Evolutionary conservation across 1,140 invertebrate genomes (phyloP).

Genomic region (Drosophila tropicalis): DNA sequence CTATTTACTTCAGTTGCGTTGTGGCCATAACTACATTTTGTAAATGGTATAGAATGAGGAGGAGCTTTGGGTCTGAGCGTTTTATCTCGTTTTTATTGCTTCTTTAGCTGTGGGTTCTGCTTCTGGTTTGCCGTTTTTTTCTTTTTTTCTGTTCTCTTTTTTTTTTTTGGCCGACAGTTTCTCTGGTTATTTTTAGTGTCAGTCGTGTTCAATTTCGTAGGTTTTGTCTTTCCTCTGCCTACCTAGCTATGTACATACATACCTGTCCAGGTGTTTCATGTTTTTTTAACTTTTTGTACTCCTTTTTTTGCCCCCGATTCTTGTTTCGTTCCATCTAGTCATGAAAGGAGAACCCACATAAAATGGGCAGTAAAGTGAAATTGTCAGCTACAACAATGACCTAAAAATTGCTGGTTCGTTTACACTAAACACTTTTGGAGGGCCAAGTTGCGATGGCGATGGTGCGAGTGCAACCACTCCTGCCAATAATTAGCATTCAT

Average conservation of each 20-base stretch:
- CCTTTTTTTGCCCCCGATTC: conserved; percentile 19
- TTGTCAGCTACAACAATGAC: conserved; percentile 63
- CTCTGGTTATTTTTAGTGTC: conserved; percentile 72
- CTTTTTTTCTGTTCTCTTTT: conserved; percentile 11
- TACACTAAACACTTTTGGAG: conserved; percentile 25
- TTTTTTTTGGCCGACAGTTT: conserved; percentile 36
- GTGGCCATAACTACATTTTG: conserved; percentile 61
- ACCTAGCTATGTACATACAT: conserved; percentile 9
- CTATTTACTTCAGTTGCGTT: conserved; percentile 80
- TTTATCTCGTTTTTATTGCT: conserved; percentile 79
- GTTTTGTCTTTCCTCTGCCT: conserved; percentile 47
- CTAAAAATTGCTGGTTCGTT: conserved; percentile 61
- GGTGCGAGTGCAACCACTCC: conserved; percentile 23
- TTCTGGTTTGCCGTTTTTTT: not conserved
- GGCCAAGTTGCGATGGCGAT: conserved; percentile 3
- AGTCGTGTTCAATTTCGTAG: conserved; percentile 74
- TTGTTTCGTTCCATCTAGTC: conserved; percentile 22
- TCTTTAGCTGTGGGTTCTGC: conserved; percentile 62
- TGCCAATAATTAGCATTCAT: conserved; percentile 76
- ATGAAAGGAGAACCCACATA: conserved; percentile 35
- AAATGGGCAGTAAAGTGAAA: conserved; percentile 70
- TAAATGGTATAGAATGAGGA: conserved; percentile 13
- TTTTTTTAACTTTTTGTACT: conserved; percentile 13
- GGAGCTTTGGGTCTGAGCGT: conserved; percentile 43
- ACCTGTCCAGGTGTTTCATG: conserved; percentile 2